Evolutionary conservation across 2,797 vertebrate genomes (phyloP), one percentile per base, ranked within the genome.

Genomic region (Muscicapa comitata): DNA sequence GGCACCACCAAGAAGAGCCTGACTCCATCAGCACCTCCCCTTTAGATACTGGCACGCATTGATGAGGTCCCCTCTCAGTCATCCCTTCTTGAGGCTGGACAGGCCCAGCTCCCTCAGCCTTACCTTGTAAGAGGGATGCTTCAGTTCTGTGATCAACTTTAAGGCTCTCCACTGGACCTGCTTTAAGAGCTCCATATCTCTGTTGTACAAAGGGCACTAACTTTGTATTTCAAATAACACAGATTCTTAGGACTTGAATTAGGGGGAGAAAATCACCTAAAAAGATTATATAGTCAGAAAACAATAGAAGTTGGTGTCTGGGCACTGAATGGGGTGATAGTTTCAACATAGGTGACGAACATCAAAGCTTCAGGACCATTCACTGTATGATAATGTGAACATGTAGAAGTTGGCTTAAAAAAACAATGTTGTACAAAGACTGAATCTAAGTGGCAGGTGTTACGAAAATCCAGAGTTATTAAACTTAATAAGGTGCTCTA

Each of bases 301-400:
- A 17, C 17, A 37, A 23, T 10, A 16, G 10, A 33, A 86, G 10
- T 7, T 16, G 20, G 14, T 61, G 31, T 50, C 61, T 11, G 31
- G 23, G 3, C 62, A 61, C 80, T 40, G 47, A 43, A 37, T 9
- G 21, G 6, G 15, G 9, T 26, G 26, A 16, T 37, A 5, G 8
- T 66, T 73, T 65, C 23, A n/a, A 21, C 11, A 11, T 2, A 11
- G 19, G 18, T 18, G 12, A 42, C 50, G 26, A 24, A 14, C 19
- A 20, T 20, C 28, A 43, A 54, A 68, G 37, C 29, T 66, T 72
- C 29, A 37, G 6, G 31, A 83, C 9, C 7, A 11, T 50, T 48
- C 31, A 28, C 25, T 6, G 5, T 0, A 0, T 19, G 6, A 28
- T 38, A 54, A 35, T 0, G 1, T 15, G 50, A 73, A 33, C 20